These are phyloP conservation scores for Crotophaga sulcirostris DNA, from an alignment of 2,113 vertebrate species.

Conservation along the genomic window DNA sequence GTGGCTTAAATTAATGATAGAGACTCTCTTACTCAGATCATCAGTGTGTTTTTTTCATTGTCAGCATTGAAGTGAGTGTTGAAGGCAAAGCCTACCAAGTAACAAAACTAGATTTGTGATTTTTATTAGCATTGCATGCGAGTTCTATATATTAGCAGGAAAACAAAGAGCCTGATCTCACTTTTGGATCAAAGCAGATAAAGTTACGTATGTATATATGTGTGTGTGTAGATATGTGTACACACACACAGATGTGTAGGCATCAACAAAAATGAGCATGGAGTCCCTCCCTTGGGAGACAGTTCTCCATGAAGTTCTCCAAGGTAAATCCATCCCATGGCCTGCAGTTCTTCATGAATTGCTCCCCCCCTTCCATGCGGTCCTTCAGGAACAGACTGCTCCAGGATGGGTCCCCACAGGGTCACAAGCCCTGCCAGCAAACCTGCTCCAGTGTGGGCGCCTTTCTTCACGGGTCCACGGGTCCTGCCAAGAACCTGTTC, in stretches of 20 bases:
- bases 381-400: too few species aligned
- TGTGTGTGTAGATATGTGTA: background rate
- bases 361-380: too few species aligned
- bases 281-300: too few species aligned
- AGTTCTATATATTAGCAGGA: background rate
- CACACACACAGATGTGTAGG: background rate
- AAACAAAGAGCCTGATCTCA: background rate
- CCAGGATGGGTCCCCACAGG: too few species aligned
- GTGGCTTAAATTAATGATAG: background rate
- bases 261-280: background rate
- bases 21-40: background rate
- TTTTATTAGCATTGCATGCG: background rate
- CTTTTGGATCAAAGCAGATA: background rate
- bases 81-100: background rate
- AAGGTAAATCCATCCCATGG: too few species aligned
- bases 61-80: background rate
- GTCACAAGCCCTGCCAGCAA: too few species aligned
- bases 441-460: too few species aligned
- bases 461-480: too few species aligned
- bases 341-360: too few species aligned
- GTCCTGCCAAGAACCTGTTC: too few species aligned
- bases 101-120: background rate
- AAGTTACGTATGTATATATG: background rate
- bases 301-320: too few species aligned
- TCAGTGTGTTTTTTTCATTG: background rate